Conservation (phyloP, 2,113 vertebrate genomes). For the Vombatus ursinus region DNA sequence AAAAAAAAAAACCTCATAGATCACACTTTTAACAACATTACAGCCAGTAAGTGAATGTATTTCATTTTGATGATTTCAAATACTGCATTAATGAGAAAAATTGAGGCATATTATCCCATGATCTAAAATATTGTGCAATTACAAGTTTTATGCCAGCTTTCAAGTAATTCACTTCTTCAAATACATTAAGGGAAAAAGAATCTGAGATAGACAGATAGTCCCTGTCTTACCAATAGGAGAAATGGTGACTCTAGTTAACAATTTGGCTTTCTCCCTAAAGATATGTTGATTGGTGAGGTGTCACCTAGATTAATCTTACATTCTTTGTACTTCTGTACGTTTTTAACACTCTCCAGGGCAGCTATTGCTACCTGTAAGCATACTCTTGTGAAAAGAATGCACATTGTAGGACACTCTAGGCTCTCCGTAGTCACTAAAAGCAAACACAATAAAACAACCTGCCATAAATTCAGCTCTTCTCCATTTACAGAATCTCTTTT, state of each 20-base stretch:
- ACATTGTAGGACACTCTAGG: not conserved
- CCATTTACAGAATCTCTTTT: constrained; percentile 31
- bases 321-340: constrained; percentile 55
- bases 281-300: constrained; percentile 5
- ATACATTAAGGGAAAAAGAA: not conserved
- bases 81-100: constrained; percentile 84
- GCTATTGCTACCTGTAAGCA: constrained; percentile 8
- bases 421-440: constrained; percentile 46
- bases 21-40: constrained; percentile 79
- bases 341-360: constrained; percentile 60
- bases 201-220: constrained; percentile 46
- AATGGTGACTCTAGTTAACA: constrained; percentile 8
- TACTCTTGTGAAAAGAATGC: constrained; percentile 35
- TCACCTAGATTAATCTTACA: constrained; percentile 48
- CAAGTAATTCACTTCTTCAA: constrained; percentile 60
- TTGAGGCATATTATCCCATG: constrained; percentile 75
- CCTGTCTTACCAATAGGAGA: constrained; percentile 1
- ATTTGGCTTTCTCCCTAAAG: constrained; percentile 28
- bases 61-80: constrained; percentile 84
- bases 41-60: constrained; percentile 79
- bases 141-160: constrained; percentile 64
- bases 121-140: constrained; percentile 72
- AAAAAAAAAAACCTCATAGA: constrained; percentile 76
- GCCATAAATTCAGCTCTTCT: constrained; percentile 56
- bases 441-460: constrained; percentile 74